phyloP scores from a whole-genome alignment of 2,113 vertebrate genomes.

The Oreochromis tanganicae region DNA sequence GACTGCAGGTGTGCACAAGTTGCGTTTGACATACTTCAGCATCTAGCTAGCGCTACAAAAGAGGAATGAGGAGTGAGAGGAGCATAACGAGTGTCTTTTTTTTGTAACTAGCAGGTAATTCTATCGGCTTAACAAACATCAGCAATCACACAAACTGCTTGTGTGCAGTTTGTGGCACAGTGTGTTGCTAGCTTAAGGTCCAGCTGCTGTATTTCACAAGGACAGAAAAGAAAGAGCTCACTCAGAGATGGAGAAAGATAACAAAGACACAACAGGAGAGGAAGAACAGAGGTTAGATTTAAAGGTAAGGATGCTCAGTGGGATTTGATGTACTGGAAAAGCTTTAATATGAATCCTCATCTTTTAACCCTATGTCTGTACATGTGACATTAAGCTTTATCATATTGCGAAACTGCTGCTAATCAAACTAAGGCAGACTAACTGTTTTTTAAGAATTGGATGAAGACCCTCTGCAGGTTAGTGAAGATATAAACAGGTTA shows the following conservation, averaged over 20 bases:
- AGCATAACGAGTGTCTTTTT: neutral
- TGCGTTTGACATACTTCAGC: no score
- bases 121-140: neutral
- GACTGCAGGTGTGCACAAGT: neutral
- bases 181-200: neutral
- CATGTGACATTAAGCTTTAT: neutral
- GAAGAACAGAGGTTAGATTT: neutral
- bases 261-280: fast-evolving
- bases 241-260: neutral
- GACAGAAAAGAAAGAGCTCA: neutral
- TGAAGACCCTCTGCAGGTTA: neutral
- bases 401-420: neutral
- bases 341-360: neutral
- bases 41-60: neutral
- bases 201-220: neutral
- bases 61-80: neutral
- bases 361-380: neutral
- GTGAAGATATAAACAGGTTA: no score
- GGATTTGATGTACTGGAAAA: neutral
- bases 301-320: neutral
- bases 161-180: neutral
- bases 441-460: neutral
- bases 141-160: neutral
- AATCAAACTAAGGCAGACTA: neutral
- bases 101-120: neutral